phyloP scores from a whole-genome alignment of 2,797 vertebrate species.

The Anisognathus igniventris region DNA sequence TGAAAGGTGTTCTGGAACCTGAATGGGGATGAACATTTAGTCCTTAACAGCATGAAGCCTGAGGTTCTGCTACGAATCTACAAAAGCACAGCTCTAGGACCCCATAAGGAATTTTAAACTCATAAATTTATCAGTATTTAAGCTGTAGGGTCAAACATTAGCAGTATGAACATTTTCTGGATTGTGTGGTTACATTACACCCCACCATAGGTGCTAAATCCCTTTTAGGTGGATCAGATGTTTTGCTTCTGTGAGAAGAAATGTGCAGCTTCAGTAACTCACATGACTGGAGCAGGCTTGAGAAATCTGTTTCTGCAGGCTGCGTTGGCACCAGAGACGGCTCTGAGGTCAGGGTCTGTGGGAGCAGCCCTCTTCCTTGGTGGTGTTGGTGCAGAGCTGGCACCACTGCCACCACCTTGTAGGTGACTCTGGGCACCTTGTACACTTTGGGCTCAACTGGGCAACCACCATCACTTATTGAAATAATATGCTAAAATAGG shows the following conservation, averaged over 20 bases:
- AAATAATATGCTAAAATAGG: neutral
- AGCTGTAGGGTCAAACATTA: neutral
- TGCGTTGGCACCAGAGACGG: neutral
- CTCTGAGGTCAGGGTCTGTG: neutral
- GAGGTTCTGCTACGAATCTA: neutral
- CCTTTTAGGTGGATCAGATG: neutral
- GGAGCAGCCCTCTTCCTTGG: neutral
- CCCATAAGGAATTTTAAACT: neutral
- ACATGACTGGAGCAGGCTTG: neutral
- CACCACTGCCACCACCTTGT: neutral
- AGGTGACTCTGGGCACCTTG: neutral
- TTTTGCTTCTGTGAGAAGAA: neutral
- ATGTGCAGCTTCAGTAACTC: neutral
- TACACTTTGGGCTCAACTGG: neutral
- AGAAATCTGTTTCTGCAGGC: neutral
- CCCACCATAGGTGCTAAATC: neutral
- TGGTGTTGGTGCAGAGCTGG: neutral
- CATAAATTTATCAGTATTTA: neutral
- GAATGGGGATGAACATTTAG: neutral
- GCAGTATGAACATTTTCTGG: neutral
- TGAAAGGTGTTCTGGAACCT: neutral
- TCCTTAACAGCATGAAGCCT: neutral
- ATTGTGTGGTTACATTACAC: neutral
- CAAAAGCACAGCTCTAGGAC: neutral
- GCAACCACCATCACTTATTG: neutral